phyloP scores from a whole-genome alignment of 2,797 vertebrate species.

The Odontamblyopus rebecca region DNA sequence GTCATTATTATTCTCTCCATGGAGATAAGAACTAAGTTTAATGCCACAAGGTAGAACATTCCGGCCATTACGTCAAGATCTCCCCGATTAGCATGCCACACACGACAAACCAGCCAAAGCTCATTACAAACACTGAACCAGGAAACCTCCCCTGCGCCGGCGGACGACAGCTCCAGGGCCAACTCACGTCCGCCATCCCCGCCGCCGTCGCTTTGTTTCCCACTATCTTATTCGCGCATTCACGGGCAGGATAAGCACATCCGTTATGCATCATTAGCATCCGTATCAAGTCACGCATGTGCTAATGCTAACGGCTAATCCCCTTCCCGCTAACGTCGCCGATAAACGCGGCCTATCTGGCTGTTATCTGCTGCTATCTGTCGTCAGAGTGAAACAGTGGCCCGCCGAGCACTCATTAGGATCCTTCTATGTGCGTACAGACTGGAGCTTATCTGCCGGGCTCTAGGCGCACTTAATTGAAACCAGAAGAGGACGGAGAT shows the following conservation, averaged over 20 bases:
- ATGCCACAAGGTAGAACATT: too few species aligned
- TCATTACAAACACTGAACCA: slow-evolving; percentile 41
- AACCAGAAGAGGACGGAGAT: slow-evolving; percentile 69
- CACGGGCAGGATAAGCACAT: slow-evolving; percentile 49
- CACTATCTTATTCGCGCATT: slow-evolving; percentile 13
- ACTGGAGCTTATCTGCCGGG: slow-evolving; percentile 63
- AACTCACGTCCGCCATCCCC: slow-evolving; percentile 26
- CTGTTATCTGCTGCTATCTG: slow-evolving; percentile 29
- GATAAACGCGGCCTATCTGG: slow-evolving; percentile 52
- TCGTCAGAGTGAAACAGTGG: slow-evolving; percentile 52
- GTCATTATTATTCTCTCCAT: too few species aligned
- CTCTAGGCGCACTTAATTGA: slow-evolving; percentile 71
- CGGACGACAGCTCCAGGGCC: slow-evolving; percentile 29
- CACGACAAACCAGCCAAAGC: slow-evolving; percentile 46
- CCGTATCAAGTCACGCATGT: slow-evolving; percentile 53
- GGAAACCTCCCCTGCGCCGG: slow-evolving; percentile 24
- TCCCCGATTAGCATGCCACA: slow-evolving; percentile 48
- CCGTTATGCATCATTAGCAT: slow-evolving; percentile 62
- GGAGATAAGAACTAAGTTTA: too few species aligned
- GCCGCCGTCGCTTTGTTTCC: slow-evolving; percentile 2
- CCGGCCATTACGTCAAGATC: too few species aligned
- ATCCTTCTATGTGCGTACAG: slow-evolving; percentile 63
- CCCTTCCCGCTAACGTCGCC: slow-evolving; percentile 44
- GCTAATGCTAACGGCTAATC: slow-evolving; percentile 66
- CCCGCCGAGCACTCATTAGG: slow-evolving; percentile 58